Evolutionary conservation across 2,797 vertebrate species (phyloP).

Genomic region (Channa striata): DNA sequence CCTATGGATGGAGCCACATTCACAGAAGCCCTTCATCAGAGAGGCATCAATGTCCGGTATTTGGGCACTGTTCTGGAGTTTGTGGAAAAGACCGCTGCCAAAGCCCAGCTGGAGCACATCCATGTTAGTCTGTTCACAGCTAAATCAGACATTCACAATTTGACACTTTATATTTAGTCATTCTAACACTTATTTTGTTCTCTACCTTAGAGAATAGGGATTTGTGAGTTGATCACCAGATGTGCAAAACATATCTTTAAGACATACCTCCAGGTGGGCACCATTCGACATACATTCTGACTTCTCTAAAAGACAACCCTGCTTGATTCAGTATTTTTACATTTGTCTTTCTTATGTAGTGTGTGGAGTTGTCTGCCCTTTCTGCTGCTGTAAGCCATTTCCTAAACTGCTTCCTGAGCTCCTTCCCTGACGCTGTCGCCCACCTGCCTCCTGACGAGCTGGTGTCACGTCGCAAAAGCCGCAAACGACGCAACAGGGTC

Average conservation of each 20-base stretch:
- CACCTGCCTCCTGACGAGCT: conserved; percentile 95
- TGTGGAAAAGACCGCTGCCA: conserved; percentile 89
- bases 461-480: conserved; percentile 94
- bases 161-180: neutral
- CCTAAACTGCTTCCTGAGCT: conserved; percentile 98
- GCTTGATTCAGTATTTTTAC: neutral
- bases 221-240: conserved; percentile 95
- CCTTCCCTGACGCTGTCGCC: conserved; percentile 94
- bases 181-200: neutral
- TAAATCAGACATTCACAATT: neutral
- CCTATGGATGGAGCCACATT: conserved; percentile 96
- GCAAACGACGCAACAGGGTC: conserved; percentile 93
- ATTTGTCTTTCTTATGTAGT: conserved; percentile 72
- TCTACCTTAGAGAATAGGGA: conserved; percentile 92
- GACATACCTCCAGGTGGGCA: conserved; percentile 95
- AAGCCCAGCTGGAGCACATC: conserved; percentile 92
- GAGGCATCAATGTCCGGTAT: conserved; percentile 97
- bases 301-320: neutral
- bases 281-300: neutral
- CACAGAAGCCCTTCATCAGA: conserved; percentile 94
- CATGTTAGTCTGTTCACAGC: conserved; percentile 86
- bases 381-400: conserved; percentile 98
- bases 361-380: conserved; percentile 95
- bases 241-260: conserved; percentile 99
- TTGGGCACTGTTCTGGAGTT: conserved; percentile 92